Percentiles rank a stretch among this genome's conserved stretches.
phyloP scores from a whole-genome alignment of 1,140 invertebrate species.

The Hydropsyche tenuis region DNA sequence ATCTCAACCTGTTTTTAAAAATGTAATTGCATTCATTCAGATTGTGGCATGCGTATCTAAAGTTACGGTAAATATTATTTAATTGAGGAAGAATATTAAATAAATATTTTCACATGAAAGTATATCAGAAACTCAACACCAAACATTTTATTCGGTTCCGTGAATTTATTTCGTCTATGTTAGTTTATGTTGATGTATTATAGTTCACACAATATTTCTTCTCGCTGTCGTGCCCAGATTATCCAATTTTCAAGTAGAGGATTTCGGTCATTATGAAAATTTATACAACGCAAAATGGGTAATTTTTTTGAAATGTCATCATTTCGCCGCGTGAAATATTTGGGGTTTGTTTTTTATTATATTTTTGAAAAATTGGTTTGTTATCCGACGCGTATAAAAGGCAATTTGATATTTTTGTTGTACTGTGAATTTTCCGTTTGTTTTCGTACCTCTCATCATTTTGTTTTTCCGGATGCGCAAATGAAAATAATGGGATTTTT shows the following conservation, averaged over 20 bases:
- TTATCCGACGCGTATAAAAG: not conserved
- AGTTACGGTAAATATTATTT: too few relatives aligned
- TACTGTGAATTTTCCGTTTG: not conserved
- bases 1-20: too few relatives aligned
- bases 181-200: not conserved
- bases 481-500: too few relatives aligned
- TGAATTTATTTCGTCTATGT: too few relatives aligned
- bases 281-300: too few relatives aligned
- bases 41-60: too few relatives aligned
- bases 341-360: not conserved
- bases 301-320: not conserved
- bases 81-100: too few relatives aligned
- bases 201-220: conserved; percentile 5
- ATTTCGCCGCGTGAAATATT: not conserved
- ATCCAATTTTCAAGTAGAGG: conserved; percentile 3
- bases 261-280: conserved; percentile 11
- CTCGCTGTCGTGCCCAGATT: conserved; percentile 5
- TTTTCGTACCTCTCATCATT: not conserved
- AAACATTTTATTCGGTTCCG: too few relatives aligned
- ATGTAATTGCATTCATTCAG: too few relatives aligned
- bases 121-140: too few relatives aligned
- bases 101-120: too few relatives aligned
- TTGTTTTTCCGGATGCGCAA: too few relatives aligned
- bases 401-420: conserved; percentile 1
- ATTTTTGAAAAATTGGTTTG: conserved; percentile 11